Base-by-base conservation (phyloP, 2,797 vertebrate species). In the Parotocinclus haroldoi region DNA sequence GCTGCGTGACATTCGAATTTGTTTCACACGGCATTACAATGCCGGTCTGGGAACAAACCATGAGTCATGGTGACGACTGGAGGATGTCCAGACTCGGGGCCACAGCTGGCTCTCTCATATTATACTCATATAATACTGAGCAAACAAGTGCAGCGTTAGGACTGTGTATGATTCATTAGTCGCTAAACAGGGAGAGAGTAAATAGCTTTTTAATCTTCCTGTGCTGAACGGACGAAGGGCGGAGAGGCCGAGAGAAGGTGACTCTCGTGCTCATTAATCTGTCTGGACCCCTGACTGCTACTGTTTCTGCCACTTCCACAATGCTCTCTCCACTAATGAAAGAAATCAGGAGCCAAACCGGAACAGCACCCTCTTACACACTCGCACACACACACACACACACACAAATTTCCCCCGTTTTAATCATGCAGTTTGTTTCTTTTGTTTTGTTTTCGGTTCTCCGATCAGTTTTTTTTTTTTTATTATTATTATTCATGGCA, bases 221-320 rank as follows among this genome's bases (percentile, higher is more conserved):
- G 48, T 60, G 44, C 14, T 18, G 45, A 60, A 59, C 58, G 64
- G 69, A 46, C 16, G 42, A 62, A 65, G 66, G 16, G 63, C 42
- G 9, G 18, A 69, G 59, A 61, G 72, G 63, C 58, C 53, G 52
- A 18, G 58, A 44, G 61, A 72, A 68, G 72, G 50, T 58, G 58
- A 63, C 50, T 52, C 62, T 61, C 42, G 3, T 63, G 9, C 60
- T 75, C 73, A 73, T 65, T 71, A 71, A 75, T 78, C 71, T 68
- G 71, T 73, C 71, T 66, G 51, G 58, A 73, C 63, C 66, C 53
- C 74, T 17, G 38, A 56, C 54, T 36, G 58, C 19, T 68, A 17
- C 56, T 38, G 40, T 51, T 63, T 71, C 58, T 68, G 50, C 52
- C 62, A 69, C 42, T 51, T 66, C 45, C 67, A 40, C 17, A 14